Evolutionary conservation across 2,888 invertebrate species (phyloP).

Genomic region (Microctonus brassicae): DNA sequence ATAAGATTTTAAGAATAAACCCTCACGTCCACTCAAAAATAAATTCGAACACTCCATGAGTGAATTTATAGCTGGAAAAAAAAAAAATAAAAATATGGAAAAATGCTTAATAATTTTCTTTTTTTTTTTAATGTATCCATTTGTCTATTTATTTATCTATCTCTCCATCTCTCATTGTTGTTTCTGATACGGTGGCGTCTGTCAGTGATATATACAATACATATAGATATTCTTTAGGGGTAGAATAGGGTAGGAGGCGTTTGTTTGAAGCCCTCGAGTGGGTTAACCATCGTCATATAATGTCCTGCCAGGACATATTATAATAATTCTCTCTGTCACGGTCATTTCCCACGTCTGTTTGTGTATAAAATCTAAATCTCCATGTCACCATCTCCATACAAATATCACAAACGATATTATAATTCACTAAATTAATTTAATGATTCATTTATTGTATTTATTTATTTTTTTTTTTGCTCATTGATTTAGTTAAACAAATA

Average conservation of each 20-base stretch:
- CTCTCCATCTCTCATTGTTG: not conserved
- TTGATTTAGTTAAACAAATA: too few relatives aligned
- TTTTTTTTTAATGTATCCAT: too few relatives aligned
- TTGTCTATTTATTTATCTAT: too few relatives aligned
- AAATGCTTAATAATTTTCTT: too few relatives aligned
- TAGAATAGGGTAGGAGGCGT: not conserved
- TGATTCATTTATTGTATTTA: not conserved
- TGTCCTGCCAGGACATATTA: slow-evolving; percentile 32
- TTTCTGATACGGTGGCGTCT: not conserved
- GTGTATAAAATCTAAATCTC: not conserved
- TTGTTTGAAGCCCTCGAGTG: slow-evolving; percentile 35
- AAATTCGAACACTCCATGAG: too few relatives aligned
- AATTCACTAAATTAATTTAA: not conserved
- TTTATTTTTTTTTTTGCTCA: not conserved
- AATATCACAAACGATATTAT: not conserved
- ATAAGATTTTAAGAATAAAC: too few relatives aligned
- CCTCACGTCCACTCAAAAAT: too few relatives aligned
- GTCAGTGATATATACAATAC: slow-evolving; percentile 7
- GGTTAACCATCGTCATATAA: slow-evolving; percentile 35
- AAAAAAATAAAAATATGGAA: too few relatives aligned
- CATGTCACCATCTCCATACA: slow-evolving; percentile 10
- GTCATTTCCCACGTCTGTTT: slow-evolving; percentile 25
- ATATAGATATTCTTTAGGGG: slow-evolving; percentile 14
- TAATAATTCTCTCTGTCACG: slow-evolving; percentile 28
- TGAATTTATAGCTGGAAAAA: too few relatives aligned